Conservation (phyloP, 2,797 vertebrate species). For the Avahi laniger region DNA sequence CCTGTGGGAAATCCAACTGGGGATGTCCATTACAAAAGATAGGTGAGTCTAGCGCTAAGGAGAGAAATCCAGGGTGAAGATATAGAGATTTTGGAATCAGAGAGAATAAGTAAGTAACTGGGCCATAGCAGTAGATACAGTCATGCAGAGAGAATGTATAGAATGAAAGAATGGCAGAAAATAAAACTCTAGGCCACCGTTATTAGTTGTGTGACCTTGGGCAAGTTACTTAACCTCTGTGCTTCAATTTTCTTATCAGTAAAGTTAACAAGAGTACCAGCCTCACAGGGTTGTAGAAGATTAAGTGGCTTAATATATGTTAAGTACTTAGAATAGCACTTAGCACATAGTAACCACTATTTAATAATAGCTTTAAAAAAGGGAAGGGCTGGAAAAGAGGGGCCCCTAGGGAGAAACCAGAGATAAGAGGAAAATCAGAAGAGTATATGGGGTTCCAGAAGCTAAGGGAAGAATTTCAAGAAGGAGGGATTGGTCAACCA, state of each 20-base stretch:
- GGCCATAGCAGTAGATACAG: not conserved
- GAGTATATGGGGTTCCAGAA: not conserved
- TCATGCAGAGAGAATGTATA: not conserved
- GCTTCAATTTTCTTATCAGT: conserved; percentile 3
- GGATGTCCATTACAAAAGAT: not conserved
- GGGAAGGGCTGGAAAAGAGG: not conserved
- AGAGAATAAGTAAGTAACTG: not conserved
- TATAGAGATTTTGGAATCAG: not conserved
- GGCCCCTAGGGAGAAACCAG: not conserved
- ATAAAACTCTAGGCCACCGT: not conserved
- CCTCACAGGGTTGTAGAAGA: not conserved
- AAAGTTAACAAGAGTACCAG: not conserved
- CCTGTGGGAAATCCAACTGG: not conserved
- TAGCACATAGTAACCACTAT: not conserved
- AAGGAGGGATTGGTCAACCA: not conserved
- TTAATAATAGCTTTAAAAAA: conserved; percentile 38
- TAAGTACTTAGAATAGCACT: not conserved
- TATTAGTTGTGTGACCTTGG: not conserved
- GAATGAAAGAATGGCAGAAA: conserved; percentile 24
- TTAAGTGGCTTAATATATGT: not conserved
- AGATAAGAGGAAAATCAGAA: not conserved
- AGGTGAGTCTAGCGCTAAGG: not conserved
- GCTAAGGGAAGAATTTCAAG: not conserved
- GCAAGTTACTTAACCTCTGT: not conserved
- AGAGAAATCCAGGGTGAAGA: not conserved